phyloP scores from a whole-genome alignment of 2,797 vertebrate species.

The Pampus argenteus region DNA sequence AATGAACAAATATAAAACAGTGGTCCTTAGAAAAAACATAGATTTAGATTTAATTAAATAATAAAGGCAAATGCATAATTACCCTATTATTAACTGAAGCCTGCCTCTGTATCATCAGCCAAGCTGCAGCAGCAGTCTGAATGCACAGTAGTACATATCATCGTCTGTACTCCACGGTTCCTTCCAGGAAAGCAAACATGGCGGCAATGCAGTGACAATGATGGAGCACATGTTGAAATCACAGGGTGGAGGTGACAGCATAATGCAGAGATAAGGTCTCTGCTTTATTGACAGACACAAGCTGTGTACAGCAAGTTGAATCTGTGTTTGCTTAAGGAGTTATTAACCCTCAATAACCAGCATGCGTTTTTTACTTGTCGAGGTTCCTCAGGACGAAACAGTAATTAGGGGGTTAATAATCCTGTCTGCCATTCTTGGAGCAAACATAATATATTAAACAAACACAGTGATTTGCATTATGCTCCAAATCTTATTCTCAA shows the following conservation, averaged over 20 bases:
- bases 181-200: neutral
- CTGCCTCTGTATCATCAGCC: no score
- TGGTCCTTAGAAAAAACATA: no score
- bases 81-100: no score
- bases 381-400: conserved; percentile 6
- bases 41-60: no score
- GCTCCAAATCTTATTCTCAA: no score
- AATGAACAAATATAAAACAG: no score
- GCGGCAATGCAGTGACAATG: neutral
- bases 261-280: conserved; percentile 11
- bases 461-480: neutral
- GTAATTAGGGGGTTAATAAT: conserved; percentile 22
- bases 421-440: neutral
- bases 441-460: neutral
- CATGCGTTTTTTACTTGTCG: conserved; percentile 8
- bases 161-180: neutral
- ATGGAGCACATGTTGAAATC: neutral
- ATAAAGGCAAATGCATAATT: no score
- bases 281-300: neutral
- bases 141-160: neutral
- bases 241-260: neutral
- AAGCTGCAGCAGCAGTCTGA: no score
- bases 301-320: conserved; percentile 13
- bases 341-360: conserved; percentile 24
- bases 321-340: conserved; percentile 33